These are phyloP conservation scores for Parnassius smintheus DNA, from an alignment of 2,888 invertebrate species.

Conservation along the genomic window DNA sequence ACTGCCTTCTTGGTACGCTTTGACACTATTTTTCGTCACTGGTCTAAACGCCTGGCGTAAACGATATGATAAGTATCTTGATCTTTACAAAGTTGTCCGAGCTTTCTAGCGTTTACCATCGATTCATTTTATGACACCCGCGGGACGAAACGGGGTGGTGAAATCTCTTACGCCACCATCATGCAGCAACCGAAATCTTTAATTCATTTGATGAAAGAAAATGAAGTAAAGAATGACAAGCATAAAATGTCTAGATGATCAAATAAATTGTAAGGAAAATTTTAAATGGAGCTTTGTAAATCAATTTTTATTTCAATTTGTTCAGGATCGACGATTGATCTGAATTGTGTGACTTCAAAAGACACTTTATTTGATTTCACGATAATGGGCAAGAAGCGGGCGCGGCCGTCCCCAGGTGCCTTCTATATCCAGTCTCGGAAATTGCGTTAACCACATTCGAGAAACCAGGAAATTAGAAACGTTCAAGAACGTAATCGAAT, in stretches of 20 bases:
- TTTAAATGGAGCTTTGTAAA: constrained; percentile 17
- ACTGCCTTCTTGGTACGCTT: too few species aligned
- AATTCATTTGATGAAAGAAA: too few species aligned
- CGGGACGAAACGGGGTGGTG: too few species aligned
- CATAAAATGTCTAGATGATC: constrained; percentile 1
- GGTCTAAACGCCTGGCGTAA: too few species aligned
- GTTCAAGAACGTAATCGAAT: constrained; percentile 78
- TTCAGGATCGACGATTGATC: constrained; percentile 45
- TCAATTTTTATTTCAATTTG: constrained; percentile 25
- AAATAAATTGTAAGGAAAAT: constrained; percentile 12
- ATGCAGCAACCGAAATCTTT: too few species aligned
- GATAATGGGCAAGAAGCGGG: constrained; percentile 61
- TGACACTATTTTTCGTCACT: too few species aligned
- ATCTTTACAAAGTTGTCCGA: too few species aligned
- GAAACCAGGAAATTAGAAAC: constrained; percentile 79
- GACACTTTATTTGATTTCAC: constrained; percentile 70
- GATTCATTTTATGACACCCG: too few species aligned
- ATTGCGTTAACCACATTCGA: constrained; percentile 78
- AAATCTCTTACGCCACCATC: too few species aligned
- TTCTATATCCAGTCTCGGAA: constrained; percentile 69
- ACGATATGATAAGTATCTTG: too few species aligned
- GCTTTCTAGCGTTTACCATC: too few species aligned
- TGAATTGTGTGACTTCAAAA: constrained; percentile 63
- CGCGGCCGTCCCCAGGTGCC: constrained; percentile 60
- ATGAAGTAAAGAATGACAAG: too few species aligned